Evolutionary conservation across 2,797 vertebrate genomes (phyloP), one percentile per base, ranked within the genome.

Genomic region (Catostomus latipinnis): DNA sequence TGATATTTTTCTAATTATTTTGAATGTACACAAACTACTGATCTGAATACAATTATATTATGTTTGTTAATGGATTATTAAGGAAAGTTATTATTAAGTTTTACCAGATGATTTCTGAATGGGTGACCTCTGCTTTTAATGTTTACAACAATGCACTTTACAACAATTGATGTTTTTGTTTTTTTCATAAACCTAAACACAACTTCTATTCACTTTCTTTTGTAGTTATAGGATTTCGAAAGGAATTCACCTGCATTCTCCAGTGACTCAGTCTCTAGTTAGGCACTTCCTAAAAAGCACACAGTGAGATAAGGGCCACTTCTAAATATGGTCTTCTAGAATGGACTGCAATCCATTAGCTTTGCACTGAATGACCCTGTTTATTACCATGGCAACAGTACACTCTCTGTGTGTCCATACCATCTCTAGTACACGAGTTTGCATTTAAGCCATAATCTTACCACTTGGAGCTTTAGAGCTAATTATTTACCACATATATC

Each of bases 281-380:
- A 18, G 52, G 18, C 18, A 48, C 68, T 71, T 75, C 3, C 67
- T 70, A 66, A 74, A 79, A 75, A 48, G 48, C 67, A 45, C 61
- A 56, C 45, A 49, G 63, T 75, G 12, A 76, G 66, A 54, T 70
- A 69, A 77, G 6, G 10, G 60, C 73, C 66, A 50, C 52, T 76
- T 84, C 74, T 84, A 85, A 86, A 84, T 60, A 82, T 68, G 70
- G 82, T 82, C 77, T 61, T 56, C 66, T 11, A n/a, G 73, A 81
- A 62, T 81, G 73, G 63, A 74, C 80, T 80, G 80, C 87, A 86
- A 87, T 87, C 87, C 76, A 80, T 69, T 71, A 82, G 80, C 69
- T 73, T 86, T 82, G 71, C 63, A 84, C 45, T 22, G 14, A 34
- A 58, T 71, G 81, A 70, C 71, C 73, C 57, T 9, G 46, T 46